phyloP scores from a whole-genome alignment of 2,888 invertebrate species.

The Eledona agricola region DNA sequence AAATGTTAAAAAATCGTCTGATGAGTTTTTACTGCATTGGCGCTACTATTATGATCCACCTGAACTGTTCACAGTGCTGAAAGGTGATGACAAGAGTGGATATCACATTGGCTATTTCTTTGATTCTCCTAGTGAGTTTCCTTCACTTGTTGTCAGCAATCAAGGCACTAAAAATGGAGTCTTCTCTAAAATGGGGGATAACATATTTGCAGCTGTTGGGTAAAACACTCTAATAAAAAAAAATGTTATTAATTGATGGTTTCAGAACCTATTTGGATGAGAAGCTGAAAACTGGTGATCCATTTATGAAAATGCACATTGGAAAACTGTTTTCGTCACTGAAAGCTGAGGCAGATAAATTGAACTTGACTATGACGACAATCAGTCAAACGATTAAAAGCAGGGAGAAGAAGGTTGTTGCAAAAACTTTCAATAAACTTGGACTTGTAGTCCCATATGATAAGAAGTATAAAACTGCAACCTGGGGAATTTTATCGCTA shows the following conservation, averaged over 20 bases:
- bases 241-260: slow-evolving; percentile 4
- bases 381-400: slow-evolving; percentile 69
- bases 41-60: slow-evolving; percentile 94
- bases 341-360: slow-evolving; percentile 69
- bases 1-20: slow-evolving; percentile 56
- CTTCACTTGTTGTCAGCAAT: slow-evolving; percentile 82
- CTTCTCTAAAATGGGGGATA: slow-evolving; percentile 77
- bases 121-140: slow-evolving; percentile 79
- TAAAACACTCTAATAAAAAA: slow-evolving; percentile 59
- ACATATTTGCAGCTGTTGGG: slow-evolving; percentile 82
- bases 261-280: slow-evolving; percentile 65
- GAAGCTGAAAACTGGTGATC: slow-evolving; percentile 65
- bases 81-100: slow-evolving; percentile 73
- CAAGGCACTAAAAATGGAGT: slow-evolving; percentile 72
- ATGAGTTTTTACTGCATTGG: slow-evolving; percentile 82
- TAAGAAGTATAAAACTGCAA: slow-evolving; percentile 71
- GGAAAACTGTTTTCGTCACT: slow-evolving; percentile 70
- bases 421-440: slow-evolving; percentile 80
- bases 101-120: slow-evolving; percentile 91
- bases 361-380: slow-evolving; percentile 68
- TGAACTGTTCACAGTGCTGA: slow-evolving; percentile 87
- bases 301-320: slow-evolving; percentile 72
- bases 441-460: slow-evolving; percentile 89
- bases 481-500: slow-evolving; percentile 5
- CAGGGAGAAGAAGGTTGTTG: slow-evolving; percentile 70